phyloP scores from a whole-genome alignment of 2,797 vertebrate genomes.

The Ctenosaura bakeri region DNA sequence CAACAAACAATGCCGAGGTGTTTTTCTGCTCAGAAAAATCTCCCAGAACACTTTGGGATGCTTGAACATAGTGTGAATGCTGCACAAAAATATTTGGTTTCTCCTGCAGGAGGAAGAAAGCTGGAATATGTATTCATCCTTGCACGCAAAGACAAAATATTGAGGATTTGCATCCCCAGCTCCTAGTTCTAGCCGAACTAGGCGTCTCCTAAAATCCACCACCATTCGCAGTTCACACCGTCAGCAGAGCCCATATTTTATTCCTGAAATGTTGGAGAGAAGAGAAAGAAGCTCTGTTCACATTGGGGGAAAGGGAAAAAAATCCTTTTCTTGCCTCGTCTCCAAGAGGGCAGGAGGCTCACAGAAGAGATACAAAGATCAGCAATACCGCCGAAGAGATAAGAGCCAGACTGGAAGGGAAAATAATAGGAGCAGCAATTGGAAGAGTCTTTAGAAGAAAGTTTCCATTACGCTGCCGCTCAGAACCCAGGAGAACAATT shows the following conservation, averaged over 20 bases:
- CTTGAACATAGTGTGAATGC: too few species aligned
- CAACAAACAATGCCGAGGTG: too few species aligned
- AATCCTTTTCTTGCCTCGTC: background rate
- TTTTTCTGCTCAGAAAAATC: too few species aligned
- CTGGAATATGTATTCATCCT: too few species aligned
- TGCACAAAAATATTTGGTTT: too few species aligned
- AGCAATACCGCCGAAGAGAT: background rate
- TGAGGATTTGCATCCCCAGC: too few species aligned
- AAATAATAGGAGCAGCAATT: background rate
- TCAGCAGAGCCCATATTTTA: background rate
- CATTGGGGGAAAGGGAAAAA: background rate
- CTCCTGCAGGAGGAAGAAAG: too few species aligned
- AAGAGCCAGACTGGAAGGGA: background rate
- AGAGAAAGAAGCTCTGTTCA: background rate
- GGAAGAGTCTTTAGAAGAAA: background rate
- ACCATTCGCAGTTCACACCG: too few species aligned
- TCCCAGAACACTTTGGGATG: too few species aligned
- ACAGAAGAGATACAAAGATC: background rate
- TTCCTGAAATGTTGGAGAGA: background rate
- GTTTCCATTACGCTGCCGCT: background rate
- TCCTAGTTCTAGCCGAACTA: too few species aligned
- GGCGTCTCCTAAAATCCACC: too few species aligned
- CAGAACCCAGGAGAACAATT: background rate
- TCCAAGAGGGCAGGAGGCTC: background rate
- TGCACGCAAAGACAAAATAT: too few species aligned